These are phyloP conservation scores for Castor canadensis DNA, from an alignment of 2,113 vertebrate genomes.

Conservation along the genomic window DNA sequence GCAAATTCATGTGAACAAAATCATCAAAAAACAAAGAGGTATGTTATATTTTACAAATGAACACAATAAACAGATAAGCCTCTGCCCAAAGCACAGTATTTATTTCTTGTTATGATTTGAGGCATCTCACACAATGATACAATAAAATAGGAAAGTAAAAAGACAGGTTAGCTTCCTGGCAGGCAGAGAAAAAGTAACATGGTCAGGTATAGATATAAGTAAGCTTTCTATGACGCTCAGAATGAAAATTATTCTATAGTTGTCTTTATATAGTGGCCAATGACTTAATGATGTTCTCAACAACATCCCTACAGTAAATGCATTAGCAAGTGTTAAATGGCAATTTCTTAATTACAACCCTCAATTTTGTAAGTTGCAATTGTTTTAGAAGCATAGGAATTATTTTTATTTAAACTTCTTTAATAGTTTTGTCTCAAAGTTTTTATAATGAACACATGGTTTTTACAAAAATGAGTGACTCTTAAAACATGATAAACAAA, in stretches of 20 bases:
- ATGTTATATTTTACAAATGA: conserved; percentile 17
- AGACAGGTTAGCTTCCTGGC: conserved; percentile 16
- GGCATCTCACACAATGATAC: conserved; percentile 23
- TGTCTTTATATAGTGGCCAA: background rate
- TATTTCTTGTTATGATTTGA: conserved; percentile 8
- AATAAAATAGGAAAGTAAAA: conserved; percentile 53
- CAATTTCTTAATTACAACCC: conserved; percentile 32
- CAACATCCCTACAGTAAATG: background rate
- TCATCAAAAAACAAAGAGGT: conserved; percentile 8
- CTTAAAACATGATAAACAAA: background rate
- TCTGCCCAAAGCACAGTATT: background rate
- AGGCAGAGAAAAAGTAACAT: background rate
- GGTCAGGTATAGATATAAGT: background rate
- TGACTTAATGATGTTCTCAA: background rate
- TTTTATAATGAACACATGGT: conserved; percentile 12
- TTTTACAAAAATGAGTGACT: background rate
- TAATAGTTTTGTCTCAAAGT: background rate
- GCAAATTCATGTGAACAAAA: conserved; percentile 28
- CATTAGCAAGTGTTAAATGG: conserved; percentile 33
- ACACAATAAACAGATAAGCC: background rate
- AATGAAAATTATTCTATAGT: background rate
- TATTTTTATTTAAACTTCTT: conserved; percentile 13
- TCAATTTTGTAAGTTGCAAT: conserved; percentile 13
- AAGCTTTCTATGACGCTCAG: background rate
- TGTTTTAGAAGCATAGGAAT: conserved; percentile 21